Evolutionary conservation across 2,797 vertebrate species (phyloP), one percentile per base, ranked within the genome.

Genomic region (Craterocephalus amniculus): DNA sequence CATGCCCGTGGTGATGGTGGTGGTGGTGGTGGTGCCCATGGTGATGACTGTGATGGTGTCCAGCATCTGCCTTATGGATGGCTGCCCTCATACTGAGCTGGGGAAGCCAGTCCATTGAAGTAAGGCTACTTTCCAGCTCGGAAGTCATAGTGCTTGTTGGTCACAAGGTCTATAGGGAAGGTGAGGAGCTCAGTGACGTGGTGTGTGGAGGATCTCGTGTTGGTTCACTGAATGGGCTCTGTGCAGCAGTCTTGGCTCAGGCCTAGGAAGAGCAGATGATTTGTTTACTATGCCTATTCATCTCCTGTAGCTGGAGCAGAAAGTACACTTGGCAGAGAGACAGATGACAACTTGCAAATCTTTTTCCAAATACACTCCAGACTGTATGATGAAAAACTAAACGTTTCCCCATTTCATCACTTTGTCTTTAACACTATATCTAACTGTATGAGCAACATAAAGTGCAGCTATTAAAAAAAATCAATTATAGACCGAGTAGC

Each of bases 41-140:
- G 60, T 89, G 90, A 54, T 89, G 85, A 49, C 76, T 55, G 22
- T 93, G 92, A 83, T 93, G 93, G 74, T 94, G 94, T 35, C 91
- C 87, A 0, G 57, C 54, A 56, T 95, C 95, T 0, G 91, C 83
- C 81, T 95, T 96, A 79, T 95, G 95, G 72, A 96, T 95, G 86
- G 94, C 90, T 36, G 95, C 93, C 88, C 95, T 93, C 93, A 96
- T 94, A 72, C 94, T 94, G 49, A 96, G 94, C 92, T 96, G 95
- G 74, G 95, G 95, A 66, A 96, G 94, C 95, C 95, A 96, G 91
- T 96, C 96, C 95, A 96, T 96, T 38, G 96, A 96, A 66, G 96
- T 96, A 73, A 96, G 84, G 88, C 95, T 96, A 78, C 95, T 96
- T 91, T 96, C 95, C 91, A 96, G 94, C 91, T 96, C 95, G 70